Evolutionary conservation across 2,888 invertebrate genomes (phyloP).

Genomic region (Theristus sp.): DNA sequence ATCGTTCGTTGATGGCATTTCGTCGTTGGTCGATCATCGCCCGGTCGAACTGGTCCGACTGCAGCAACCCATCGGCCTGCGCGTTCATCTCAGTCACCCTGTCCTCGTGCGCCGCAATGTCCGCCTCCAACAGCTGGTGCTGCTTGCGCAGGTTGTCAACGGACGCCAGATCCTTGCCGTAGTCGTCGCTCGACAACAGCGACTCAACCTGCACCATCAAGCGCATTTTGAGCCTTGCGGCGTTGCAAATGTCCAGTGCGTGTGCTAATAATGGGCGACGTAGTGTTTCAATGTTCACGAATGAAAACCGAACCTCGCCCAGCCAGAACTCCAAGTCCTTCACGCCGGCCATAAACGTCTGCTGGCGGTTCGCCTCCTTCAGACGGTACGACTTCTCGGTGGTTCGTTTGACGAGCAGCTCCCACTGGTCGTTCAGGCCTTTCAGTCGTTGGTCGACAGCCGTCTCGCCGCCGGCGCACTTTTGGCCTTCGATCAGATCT

Average conservation of each 20-base stretch:
- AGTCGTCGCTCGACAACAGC: constrained; percentile 79
- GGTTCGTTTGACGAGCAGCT: constrained; percentile 87
- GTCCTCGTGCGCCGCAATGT: constrained; percentile 88
- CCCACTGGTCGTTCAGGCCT: constrained; percentile 44
- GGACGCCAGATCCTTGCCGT: constrained; percentile 89
- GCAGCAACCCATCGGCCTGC: constrained; percentile 84
- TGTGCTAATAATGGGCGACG: no score
- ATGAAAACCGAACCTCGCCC: constrained; percentile 92
- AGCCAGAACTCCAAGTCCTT: constrained; percentile 99
- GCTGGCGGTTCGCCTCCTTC: constrained; percentile 96
- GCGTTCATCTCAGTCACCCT: constrained; percentile 43
- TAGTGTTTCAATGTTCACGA: neutral
- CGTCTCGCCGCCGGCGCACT: constrained; percentile 92
- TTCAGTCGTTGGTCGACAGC: constrained; percentile 54
- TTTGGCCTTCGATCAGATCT: constrained; percentile 63
- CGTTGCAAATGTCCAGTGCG: no score
- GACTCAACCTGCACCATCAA: no score
- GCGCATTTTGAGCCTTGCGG: constrained; percentile 21
- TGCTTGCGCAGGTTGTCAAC: constrained; percentile 97
- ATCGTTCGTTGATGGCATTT: constrained; percentile 84
- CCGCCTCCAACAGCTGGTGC: constrained; percentile 91
- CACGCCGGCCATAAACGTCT: constrained; percentile 95
- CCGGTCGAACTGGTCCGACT: constrained; percentile 90
- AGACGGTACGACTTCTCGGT: constrained; percentile 92
- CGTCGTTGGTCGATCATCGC: constrained; percentile 78